These are phyloP conservation scores for Coelinius sp. DNA, from an alignment of 2,888 invertebrate genomes.

Conservation along the genomic window DNA sequence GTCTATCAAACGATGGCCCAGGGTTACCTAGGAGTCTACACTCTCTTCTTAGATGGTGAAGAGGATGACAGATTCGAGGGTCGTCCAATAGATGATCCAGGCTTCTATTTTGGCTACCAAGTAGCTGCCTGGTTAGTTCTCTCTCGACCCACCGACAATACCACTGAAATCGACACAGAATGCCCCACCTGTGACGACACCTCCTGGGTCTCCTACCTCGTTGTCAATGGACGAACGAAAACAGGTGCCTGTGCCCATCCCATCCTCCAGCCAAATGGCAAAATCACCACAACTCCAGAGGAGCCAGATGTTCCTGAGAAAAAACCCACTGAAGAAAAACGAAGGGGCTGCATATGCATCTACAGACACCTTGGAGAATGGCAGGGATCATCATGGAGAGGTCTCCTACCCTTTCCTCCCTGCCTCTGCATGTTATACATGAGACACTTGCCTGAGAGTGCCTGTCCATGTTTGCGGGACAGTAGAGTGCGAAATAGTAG, in stretches of 20 bases:
- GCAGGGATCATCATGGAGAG: slow-evolving; percentile 23
- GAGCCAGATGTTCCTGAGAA: background rate
- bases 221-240: slow-evolving; percentile 28
- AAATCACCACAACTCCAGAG: background rate
- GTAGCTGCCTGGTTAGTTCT: slow-evolving; percentile 31
- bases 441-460: slow-evolving; percentile 54
- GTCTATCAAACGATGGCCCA: slow-evolving; percentile 33
- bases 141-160: slow-evolving; percentile 18
- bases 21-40: slow-evolving; percentile 22
- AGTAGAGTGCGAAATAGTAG: slow-evolving; percentile 38
- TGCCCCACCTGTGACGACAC: slow-evolving; percentile 30
- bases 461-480: slow-evolving; percentile 59
- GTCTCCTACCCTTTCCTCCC: slow-evolving; percentile 51
- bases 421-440: slow-evolving; percentile 63
- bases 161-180: slow-evolving; percentile 22
- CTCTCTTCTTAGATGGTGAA: background rate
- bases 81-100: background rate
- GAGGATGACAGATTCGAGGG: background rate
- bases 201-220: slow-evolving; percentile 36
- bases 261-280: slow-evolving; percentile 6
- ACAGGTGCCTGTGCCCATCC: slow-evolving; percentile 36
- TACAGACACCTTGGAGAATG: slow-evolving; percentile 31
- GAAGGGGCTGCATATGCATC: slow-evolving; percentile 25
- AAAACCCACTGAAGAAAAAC: background rate
- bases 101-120: slow-evolving; percentile 37